Conservation (phyloP, 2,113 vertebrate genomes). For the Neolamprologus fasciatus region DNA sequence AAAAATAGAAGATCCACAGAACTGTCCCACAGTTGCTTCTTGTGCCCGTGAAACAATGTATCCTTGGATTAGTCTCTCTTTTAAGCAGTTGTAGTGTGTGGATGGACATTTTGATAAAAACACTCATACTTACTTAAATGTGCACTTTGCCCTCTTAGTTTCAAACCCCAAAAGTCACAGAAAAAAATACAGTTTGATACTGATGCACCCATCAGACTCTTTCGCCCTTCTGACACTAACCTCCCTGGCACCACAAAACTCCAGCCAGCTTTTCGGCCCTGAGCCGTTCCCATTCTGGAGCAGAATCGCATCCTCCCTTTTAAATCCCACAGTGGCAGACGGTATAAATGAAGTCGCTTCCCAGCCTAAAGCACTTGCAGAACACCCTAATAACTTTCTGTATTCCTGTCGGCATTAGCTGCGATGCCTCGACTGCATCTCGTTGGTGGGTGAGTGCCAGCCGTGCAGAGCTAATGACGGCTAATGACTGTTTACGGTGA, state of each 20-base stretch:
- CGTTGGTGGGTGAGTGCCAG: conserved; percentile 43
- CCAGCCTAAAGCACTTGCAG: conserved; percentile 22
- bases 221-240: background rate
- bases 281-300: conserved; percentile 19
- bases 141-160: background rate
- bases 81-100: background rate
- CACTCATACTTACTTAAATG: background rate
- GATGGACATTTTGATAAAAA: background rate
- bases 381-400: conserved; percentile 52
- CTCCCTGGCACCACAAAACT: conserved; percentile 11
- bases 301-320: conserved; percentile 12
- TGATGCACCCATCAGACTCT: background rate
- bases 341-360: conserved; percentile 48
- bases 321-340: conserved; percentile 50
- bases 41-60: background rate
- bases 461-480: conserved; percentile 53
- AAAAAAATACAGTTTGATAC: background rate
- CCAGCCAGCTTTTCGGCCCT: conserved; percentile 9
- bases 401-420: conserved; percentile 4
- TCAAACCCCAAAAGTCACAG: background rate
- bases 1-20: conserved; percentile 33
- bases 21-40: background rate
- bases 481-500: conserved; percentile 66
- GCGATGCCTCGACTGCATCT: background rate
- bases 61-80: background rate